These are phyloP conservation scores for Cryptoprocta ferox DNA, from an alignment of 2,797 vertebrate species.

Conservation along the genomic window DNA sequence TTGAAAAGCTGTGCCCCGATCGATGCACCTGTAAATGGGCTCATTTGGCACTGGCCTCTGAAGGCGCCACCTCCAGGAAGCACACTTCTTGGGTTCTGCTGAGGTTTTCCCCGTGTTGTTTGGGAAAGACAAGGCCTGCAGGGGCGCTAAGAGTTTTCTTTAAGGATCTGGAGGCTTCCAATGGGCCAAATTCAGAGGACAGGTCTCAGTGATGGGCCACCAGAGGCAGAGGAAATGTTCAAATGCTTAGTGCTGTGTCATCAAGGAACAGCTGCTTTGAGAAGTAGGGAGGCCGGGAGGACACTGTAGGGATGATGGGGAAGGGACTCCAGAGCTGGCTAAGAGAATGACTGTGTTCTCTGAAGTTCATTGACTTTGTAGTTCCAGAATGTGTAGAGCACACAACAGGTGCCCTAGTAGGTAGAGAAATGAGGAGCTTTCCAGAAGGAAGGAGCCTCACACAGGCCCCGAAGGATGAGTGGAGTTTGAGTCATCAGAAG, in stretches of 20 bases:
- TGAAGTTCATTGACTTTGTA: not conserved
- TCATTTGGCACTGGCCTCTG: not conserved
- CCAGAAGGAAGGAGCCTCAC: not conserved
- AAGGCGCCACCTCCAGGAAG: not conserved
- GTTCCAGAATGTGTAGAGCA: not conserved
- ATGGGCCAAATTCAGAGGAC: not conserved
- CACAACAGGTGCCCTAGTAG: not conserved
- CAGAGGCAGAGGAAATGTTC: not conserved
- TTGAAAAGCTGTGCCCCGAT: not conserved
- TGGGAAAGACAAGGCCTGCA: not conserved
- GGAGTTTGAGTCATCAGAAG: not conserved
- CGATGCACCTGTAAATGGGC: not conserved
- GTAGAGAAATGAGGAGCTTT: not conserved
- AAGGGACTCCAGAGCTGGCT: not conserved
- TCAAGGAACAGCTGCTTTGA: not conserved
- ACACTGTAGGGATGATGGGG: not conserved
- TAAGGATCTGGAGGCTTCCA: not conserved
- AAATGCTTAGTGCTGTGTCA: not conserved
- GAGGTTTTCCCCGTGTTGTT: not conserved
- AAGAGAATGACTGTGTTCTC: not conserved
- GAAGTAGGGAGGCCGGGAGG: accelerated
- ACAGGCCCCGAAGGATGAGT: not conserved
- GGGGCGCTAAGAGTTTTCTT: not conserved
- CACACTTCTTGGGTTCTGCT: not conserved
- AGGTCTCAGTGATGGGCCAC: not conserved